A percentile compares a stretch with the other conserved stretches of the same genome.
phyloP scores from a whole-genome alignment of 2,888 invertebrate genomes.

The Brachypterus glaber region DNA sequence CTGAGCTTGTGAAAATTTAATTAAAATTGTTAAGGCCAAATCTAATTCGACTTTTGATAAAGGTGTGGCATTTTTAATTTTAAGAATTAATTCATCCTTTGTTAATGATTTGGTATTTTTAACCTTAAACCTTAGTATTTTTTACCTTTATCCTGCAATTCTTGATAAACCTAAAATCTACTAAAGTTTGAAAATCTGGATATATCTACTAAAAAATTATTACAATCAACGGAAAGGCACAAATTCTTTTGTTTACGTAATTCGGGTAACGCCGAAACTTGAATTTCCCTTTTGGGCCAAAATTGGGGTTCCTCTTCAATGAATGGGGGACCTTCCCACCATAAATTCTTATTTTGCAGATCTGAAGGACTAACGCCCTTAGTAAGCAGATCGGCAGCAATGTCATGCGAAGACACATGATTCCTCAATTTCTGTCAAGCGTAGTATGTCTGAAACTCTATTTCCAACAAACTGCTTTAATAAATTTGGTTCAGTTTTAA shows the following conservation, averaged over 20 bases:
- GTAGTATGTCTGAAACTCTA: background rate
- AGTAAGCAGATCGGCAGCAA: background rate
- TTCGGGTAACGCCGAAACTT: background rate
- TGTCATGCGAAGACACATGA: background rate
- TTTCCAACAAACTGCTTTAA: conserved; percentile 2
- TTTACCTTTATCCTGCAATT: no score
- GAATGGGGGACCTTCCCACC: conserved; percentile 1
- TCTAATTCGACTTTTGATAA: background rate
- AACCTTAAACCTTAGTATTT: no score
- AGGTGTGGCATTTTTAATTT: conserved; percentile 1
- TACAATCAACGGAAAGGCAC: background rate
- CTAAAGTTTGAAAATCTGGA: no score
- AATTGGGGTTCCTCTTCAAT: background rate
- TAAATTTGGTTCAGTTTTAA: background rate
- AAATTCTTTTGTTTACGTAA: background rate
- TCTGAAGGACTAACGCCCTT: background rate
- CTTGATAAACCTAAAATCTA: no score
- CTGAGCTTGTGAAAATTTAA: no score
- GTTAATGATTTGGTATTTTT: no score
- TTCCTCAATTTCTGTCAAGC: background rate
- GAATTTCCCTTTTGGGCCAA: background rate
- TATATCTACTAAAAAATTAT: background rate
- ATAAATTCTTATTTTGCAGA: background rate
- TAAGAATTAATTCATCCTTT: no score
- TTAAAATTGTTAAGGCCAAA: no score